Evolutionary conservation across 2,113 vertebrate genomes (phyloP).

Genomic region (Fukomys damarensis): DNA sequence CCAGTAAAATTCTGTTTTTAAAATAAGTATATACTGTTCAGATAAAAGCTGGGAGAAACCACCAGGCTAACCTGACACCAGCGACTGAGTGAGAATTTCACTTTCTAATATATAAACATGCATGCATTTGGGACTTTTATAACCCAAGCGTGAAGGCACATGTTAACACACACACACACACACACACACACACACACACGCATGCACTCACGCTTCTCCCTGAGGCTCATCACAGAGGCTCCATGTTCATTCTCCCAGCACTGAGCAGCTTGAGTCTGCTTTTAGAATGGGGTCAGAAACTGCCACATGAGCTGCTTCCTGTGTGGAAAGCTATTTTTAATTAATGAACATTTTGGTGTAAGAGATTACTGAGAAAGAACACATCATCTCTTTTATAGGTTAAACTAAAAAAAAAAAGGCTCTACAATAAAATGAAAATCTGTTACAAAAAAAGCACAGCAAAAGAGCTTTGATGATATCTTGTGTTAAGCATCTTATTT

Average conservation of each 20-base stretch:
- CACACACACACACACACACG: too few relatives aligned
- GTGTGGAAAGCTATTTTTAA: constrained; percentile 66
- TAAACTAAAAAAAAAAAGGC: neutral
- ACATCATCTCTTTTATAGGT: neutral
- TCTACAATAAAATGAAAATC: constrained; percentile 35
- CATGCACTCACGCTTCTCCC: neutral
- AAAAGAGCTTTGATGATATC: neutral
- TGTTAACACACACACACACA: neutral
- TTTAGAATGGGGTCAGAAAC: constrained; percentile 64
- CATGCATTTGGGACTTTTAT: neutral
- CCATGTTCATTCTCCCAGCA: neutral
- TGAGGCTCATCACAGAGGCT: neutral
- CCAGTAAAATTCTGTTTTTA: neutral
- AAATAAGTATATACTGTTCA: neutral
- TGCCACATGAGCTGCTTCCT: constrained; percentile 59
- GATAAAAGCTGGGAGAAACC: neutral
- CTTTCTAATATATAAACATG: neutral
- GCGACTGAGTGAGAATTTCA: neutral
- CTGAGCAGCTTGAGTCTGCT: neutral
- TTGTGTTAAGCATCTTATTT: neutral
- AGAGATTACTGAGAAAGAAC: constrained; percentile 52
- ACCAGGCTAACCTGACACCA: neutral
- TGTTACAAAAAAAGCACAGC: neutral
- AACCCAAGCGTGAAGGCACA: neutral
- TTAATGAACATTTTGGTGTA: constrained; percentile 68